Conservation (phyloP, 2,888 invertebrate species). For the Dryobota labecula region DNA sequence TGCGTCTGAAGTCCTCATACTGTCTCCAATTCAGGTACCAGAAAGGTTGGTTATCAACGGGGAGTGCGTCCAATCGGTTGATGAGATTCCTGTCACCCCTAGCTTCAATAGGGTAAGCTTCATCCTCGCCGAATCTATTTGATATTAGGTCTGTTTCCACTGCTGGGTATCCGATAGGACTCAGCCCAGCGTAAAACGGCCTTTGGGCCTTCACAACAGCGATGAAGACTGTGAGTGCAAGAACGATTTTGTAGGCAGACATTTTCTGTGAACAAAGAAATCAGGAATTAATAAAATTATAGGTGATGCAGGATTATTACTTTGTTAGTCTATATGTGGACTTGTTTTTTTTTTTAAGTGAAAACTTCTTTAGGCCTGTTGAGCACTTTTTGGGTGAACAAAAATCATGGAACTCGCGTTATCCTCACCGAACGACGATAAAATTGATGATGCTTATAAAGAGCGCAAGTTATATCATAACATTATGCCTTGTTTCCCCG, state of each 20-base stretch:
- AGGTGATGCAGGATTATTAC: neutral
- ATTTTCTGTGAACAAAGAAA: constrained; percentile 72
- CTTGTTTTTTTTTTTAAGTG: constrained; percentile 18
- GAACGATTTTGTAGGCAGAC: constrained; percentile 71
- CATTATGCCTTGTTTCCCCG: no score
- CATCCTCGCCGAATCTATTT: constrained; percentile 89
- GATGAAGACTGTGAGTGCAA: constrained; percentile 72
- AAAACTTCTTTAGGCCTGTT: no score
- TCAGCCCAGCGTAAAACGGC: constrained; percentile 91
- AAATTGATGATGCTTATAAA: neutral
- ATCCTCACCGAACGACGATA: no score
- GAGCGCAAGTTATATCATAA: neutral
- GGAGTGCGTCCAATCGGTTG: constrained; percentile 52
- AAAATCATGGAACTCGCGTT: no score
- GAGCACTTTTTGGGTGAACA: no score
- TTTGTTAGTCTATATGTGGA: constrained; percentile 2
- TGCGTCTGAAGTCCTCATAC: constrained; percentile 82
- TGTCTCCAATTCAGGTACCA: constrained; percentile 63
- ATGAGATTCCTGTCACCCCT: constrained; percentile 58
- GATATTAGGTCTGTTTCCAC: constrained; percentile 79
- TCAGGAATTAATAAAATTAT: constrained; percentile 35
- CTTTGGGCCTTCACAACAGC: constrained; percentile 89
- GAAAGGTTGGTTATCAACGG: constrained; percentile 56
- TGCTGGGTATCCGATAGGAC: constrained; percentile 91
- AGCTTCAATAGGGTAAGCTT: constrained; percentile 90